Conservation (phyloP, 2,888 invertebrate genomes). For the Eurytoma adleriae region DNA sequence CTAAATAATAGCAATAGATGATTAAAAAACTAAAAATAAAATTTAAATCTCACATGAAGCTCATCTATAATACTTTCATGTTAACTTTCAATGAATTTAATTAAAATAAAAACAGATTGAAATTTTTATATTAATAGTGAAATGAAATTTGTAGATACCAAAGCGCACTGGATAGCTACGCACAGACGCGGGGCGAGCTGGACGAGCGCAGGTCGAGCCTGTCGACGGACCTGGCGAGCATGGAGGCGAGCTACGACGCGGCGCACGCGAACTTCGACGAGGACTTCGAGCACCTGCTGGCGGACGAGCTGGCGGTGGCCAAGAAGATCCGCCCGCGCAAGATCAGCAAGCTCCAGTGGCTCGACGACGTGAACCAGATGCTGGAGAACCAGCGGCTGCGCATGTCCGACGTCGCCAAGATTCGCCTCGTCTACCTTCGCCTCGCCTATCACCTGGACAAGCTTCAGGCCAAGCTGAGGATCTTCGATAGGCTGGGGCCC, state of each 20-base stretch:
- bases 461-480: slow-evolving; percentile 34
- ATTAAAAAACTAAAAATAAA: too few species aligned
- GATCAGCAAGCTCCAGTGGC: not conserved
- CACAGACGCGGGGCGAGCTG: slow-evolving; percentile 5
- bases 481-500: slow-evolving; percentile 57
- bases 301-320: slow-evolving; percentile 53
- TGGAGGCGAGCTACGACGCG: slow-evolving; percentile 1
- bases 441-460: slow-evolving; percentile 46
- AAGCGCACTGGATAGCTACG: slow-evolving; percentile 58
- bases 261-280: slow-evolving; percentile 38
- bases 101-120: not conserved
- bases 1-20: too few species aligned
- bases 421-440: slow-evolving; percentile 56
- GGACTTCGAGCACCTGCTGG: slow-evolving; percentile 47
- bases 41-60: too few species aligned
- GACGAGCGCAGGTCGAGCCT: slow-evolving; percentile 36
- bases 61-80: not conserved
- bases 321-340: slow-evolving; percentile 23
- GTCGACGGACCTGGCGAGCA: not conserved
- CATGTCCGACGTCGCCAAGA: slow-evolving; percentile 47
- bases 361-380: slow-evolving; percentile 25
- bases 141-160: slow-evolving; percentile 46
- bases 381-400: slow-evolving; percentile 54
- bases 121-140: not conserved
- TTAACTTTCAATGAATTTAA: not conserved